phyloP scores from a whole-genome alignment of 2,888 invertebrate genomes.

The Aromia moschata region DNA sequence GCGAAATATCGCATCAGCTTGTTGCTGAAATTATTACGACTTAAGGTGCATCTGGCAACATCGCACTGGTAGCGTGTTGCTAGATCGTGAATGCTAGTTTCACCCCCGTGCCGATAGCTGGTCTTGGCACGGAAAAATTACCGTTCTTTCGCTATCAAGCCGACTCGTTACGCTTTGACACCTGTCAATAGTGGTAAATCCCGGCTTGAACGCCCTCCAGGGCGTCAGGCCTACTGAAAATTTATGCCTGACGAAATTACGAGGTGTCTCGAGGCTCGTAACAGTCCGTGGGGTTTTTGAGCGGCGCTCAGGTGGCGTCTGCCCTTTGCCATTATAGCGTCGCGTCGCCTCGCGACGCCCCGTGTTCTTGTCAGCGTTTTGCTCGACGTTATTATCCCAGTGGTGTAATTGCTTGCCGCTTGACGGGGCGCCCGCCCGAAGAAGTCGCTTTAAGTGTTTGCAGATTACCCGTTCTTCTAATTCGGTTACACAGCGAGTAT shows the following conservation, averaged over 20 bases:
- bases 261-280: conserved; percentile 7
- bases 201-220: too few species aligned
- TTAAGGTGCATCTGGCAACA: too few species aligned
- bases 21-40: too few species aligned
- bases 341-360: conserved; percentile 23
- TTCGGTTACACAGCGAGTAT: conserved; percentile 9
- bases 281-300: conserved; percentile 17
- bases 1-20: too few species aligned
- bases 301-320: conserved; percentile 34
- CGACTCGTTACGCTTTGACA: too few species aligned
- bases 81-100: too few species aligned
- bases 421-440: conserved; percentile 2
- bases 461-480: conserved; percentile 16
- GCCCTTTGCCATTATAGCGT: conserved; percentile 38
- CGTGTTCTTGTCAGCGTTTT: conserved; percentile 25
- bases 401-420: conserved; percentile 9
- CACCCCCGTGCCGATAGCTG: too few species aligned
- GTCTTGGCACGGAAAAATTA: too few species aligned
- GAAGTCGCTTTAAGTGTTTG: conserved; percentile 22
- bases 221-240: not conserved
- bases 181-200: too few species aligned
- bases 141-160: too few species aligned
- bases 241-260: conserved; percentile 9
- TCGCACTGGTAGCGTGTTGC: too few species aligned
- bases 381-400: conserved; percentile 3